These are phyloP conservation scores for Dolichallabes microphthalmus DNA, from an alignment of 2,113 vertebrate genomes.

Conservation along the genomic window DNA sequence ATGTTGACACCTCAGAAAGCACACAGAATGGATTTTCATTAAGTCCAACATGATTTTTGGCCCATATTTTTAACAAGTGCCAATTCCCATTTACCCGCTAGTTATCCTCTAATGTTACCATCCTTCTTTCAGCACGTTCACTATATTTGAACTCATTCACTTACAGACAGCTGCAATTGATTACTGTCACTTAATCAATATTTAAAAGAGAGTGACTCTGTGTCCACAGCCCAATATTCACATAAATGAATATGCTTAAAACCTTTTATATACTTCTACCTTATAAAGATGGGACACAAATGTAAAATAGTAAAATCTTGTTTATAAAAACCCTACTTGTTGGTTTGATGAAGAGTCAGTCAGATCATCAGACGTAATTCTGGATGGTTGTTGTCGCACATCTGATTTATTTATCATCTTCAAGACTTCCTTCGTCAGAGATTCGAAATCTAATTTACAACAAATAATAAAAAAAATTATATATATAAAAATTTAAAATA, in stretches of 20 bases:
- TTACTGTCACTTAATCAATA: neutral
- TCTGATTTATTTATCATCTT: slow-evolving; percentile 63
- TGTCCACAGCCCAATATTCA: neutral
- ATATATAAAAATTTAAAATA: too few relatives aligned
- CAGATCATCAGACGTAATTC: slow-evolving; percentile 62
- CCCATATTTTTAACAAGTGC: neutral
- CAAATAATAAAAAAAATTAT: too few relatives aligned
- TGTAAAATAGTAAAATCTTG: neutral
- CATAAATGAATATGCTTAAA: neutral
- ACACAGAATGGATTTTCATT: neutral
- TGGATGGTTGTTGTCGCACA: slow-evolving; percentile 44
- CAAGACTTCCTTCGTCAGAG: slow-evolving; percentile 76
- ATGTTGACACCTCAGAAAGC: slow-evolving; percentile 66
- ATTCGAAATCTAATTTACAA: slow-evolving; percentile 76
- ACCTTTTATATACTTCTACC: neutral
- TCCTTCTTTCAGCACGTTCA: neutral
- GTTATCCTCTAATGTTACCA: neutral
- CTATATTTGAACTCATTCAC: neutral
- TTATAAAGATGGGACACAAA: neutral
- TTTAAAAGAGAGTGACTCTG: neutral
- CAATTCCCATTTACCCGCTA: neutral
- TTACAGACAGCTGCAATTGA: neutral
- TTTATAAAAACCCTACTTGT: slow-evolving; percentile 55
- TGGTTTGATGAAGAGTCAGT: slow-evolving; percentile 65
- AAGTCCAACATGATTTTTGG: neutral